Evolutionary conservation across 2,888 invertebrate species (phyloP).

Genomic region (Orthosia gothica): DNA sequence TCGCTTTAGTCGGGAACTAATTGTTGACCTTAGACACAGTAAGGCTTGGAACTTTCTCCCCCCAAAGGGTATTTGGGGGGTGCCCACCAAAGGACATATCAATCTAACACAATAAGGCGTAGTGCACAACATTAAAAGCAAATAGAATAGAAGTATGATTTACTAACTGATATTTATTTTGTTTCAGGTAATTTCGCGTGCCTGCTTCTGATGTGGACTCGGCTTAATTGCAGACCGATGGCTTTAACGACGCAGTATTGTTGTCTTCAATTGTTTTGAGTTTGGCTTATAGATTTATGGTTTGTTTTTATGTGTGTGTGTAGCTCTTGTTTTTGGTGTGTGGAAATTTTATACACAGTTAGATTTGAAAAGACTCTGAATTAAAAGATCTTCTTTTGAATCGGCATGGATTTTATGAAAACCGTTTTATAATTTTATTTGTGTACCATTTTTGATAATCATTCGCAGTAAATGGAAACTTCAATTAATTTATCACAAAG

Average conservation of each 20-base stretch:
- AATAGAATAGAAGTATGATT: conserved; percentile 63
- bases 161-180: conserved; percentile 73
- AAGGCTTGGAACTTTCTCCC: conserved; percentile 18
- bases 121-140: conserved; percentile 38
- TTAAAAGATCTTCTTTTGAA: no score
- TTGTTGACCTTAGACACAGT: not conserved
- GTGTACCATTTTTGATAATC: no score
- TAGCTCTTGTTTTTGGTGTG: not conserved
- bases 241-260: conserved; percentile 40
- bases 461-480: no score
- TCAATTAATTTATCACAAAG: no score
- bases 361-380: no score
- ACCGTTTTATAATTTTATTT: no score
- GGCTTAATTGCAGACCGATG: conserved; percentile 61
- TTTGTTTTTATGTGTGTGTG: not conserved
- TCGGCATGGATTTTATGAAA: no score
- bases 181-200: conserved; percentile 76
- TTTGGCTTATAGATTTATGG: conserved; percentile 45
- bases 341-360: no score
- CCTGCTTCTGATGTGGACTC: conserved; percentile 65
- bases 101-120: conserved; percentile 51
- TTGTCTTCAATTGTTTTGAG: conserved; percentile 56
- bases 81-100: conserved; percentile 8
- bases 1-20: no score
- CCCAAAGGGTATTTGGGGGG: no score